These are phyloP conservation scores for Dryococelus australis DNA, from an alignment of 2,888 invertebrate species.

Conservation along the genomic window DNA sequence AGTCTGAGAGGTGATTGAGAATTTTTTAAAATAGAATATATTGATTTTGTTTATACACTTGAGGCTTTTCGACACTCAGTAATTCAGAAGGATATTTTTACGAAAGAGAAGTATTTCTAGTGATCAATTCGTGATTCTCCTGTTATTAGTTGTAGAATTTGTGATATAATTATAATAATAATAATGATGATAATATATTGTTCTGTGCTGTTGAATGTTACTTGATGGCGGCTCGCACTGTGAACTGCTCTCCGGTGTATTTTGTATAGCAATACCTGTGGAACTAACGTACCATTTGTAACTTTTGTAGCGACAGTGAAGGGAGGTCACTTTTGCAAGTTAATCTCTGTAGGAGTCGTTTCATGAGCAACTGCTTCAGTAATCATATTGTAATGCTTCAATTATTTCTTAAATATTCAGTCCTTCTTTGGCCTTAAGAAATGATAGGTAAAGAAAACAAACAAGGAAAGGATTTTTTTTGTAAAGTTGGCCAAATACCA, in stretches of 20 bases:
- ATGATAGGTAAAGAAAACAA: slow-evolving; percentile 35
- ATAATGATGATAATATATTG: slow-evolving; percentile 9
- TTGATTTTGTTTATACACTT: slow-evolving; percentile 40
- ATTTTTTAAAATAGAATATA: slow-evolving; percentile 35
- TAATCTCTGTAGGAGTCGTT: slow-evolving; percentile 5
- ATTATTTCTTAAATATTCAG: slow-evolving; percentile 35
- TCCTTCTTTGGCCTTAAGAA: slow-evolving; percentile 43
- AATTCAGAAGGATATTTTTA: slow-evolving; percentile 40
- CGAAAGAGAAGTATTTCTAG: slow-evolving; percentile 41
- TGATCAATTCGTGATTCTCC: slow-evolving; percentile 41
- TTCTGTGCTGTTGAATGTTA: slow-evolving; percentile 16
- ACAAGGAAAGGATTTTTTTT: slow-evolving; percentile 13
- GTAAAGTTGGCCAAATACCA: slow-evolving; percentile 37
- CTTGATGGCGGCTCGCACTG: slow-evolving; percentile 39
- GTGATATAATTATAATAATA: slow-evolving; percentile 16
- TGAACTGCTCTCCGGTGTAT: slow-evolving; percentile 34
- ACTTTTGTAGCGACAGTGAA: slow-evolving; percentile 19
- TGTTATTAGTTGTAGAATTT: slow-evolving; percentile 43
- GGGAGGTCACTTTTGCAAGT: neutral
- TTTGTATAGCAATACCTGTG: slow-evolving; percentile 37
- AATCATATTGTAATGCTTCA: slow-evolving; percentile 39
- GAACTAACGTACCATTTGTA: slow-evolving; percentile 21
- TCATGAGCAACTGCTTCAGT: slow-evolving; percentile 29
- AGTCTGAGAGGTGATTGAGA: slow-evolving; percentile 38
- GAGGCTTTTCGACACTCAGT: slow-evolving; percentile 43